Conservation (phyloP, 2,113 vertebrate species). For the Cettia cetti region DNA sequence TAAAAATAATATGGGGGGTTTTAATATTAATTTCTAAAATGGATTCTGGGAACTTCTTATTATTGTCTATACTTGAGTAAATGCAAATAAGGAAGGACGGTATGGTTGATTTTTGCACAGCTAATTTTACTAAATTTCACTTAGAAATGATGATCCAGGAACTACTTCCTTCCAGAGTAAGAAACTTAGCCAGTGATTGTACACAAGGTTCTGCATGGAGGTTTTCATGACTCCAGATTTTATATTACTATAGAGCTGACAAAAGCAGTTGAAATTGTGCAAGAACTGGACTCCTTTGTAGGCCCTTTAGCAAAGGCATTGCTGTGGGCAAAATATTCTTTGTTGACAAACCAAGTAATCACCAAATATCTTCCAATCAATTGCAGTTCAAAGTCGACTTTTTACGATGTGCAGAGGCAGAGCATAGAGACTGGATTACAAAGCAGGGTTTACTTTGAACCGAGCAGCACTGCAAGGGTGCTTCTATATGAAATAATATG, state of each 20-base stretch:
- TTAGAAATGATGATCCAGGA: not conserved
- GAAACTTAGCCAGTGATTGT: not conserved
- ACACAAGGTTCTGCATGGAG: not conserved
- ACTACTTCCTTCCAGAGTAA: not conserved
- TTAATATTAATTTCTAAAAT: not conserved
- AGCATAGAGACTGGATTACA: not conserved
- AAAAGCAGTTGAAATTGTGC: not conserved
- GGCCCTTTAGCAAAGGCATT: not conserved
- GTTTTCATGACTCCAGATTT: not conserved
- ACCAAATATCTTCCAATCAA: not conserved
- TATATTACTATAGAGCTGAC: not conserved
- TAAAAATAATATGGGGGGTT: not conserved
- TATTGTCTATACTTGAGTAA: not conserved
- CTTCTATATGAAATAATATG: not conserved
- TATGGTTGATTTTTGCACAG: not conserved
- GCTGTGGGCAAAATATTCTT: not conserved
- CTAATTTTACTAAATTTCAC: not conserved
- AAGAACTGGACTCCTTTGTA: not conserved
- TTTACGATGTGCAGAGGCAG: not conserved
- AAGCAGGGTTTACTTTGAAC: not conserved
- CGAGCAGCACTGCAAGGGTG: not conserved
- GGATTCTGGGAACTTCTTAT: not conserved
- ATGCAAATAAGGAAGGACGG: not conserved
- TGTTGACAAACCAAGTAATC: not conserved
- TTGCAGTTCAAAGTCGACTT: not conserved